Evolutionary conservation across 2,113 vertebrate genomes (phyloP).

Genomic region (Phyllostomus hastatus): DNA sequence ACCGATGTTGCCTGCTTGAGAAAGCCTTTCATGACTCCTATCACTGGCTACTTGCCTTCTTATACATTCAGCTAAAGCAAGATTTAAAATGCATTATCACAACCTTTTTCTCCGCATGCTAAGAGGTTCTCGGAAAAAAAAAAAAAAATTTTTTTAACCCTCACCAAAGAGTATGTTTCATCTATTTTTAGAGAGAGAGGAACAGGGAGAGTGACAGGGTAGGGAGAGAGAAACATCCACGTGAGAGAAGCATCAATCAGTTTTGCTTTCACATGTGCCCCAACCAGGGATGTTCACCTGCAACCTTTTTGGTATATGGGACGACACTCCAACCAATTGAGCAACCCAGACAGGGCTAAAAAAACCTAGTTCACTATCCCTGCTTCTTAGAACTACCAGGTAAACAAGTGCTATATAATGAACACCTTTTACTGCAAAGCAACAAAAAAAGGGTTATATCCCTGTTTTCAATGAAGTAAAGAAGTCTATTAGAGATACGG

Average conservation of each 20-base stretch:
- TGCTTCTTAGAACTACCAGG: not conserved
- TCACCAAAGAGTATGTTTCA: no score
- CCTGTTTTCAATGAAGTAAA: not conserved
- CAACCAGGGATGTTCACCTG: no score
- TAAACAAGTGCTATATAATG: not conserved
- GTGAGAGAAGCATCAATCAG: no score
- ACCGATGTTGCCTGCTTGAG: not conserved
- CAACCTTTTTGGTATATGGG: no score
- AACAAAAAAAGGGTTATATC: not conserved
- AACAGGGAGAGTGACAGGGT: no score
- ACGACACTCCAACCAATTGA: no score
- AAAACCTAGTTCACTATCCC: not conserved
- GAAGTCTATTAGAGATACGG: not conserved
- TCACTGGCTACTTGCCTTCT: not conserved
- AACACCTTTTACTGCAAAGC: not conserved
- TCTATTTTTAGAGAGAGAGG: no score
- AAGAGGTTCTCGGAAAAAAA: not conserved
- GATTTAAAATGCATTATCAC: not conserved
- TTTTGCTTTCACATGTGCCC: no score
- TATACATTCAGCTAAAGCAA: not conserved
- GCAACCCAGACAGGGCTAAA: no score
- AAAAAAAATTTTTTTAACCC: not conserved
- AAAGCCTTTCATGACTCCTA: not conserved
- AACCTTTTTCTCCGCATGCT: not conserved
- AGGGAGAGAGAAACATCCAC: no score